Conservation (phyloP, 2,113 vertebrate genomes). For the Spermophilus dauricus region DNA sequence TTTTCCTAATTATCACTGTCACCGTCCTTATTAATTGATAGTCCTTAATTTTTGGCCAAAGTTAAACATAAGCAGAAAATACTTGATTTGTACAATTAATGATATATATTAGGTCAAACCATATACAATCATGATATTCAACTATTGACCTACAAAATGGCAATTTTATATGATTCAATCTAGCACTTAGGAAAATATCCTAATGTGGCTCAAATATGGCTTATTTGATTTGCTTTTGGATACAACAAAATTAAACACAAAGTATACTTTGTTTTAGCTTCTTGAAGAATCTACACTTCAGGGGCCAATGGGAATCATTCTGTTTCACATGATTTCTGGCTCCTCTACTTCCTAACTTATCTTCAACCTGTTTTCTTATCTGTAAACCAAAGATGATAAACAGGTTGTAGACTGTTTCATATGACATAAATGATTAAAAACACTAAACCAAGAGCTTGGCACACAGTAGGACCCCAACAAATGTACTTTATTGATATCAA, state of each 20-base stretch:
- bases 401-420: not conserved
- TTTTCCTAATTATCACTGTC: not conserved
- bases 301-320: not conserved
- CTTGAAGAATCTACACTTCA: not conserved
- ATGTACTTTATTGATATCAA: not conserved
- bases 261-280: not conserved
- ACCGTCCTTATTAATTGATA: not conserved
- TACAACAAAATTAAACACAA: not conserved
- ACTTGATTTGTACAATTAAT: constrained; percentile 12
- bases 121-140: constrained; percentile 24
- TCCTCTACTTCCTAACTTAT: not conserved
- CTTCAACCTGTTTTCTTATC: not conserved
- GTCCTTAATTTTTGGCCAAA: not conserved
- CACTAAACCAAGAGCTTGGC: not conserved
- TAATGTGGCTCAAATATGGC: not conserved
- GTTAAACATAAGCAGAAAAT: not conserved
- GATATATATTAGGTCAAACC: not conserved
- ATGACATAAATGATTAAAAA: not conserved
- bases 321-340: not conserved
- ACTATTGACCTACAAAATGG: not conserved
- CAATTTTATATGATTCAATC: not conserved
- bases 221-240: constrained; percentile 15
- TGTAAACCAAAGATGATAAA: not conserved
- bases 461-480: not conserved
- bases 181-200: constrained; percentile 22